Evolutionary conservation across 1,140 invertebrate genomes (phyloP).

Genomic region (Danaus melanippus): DNA sequence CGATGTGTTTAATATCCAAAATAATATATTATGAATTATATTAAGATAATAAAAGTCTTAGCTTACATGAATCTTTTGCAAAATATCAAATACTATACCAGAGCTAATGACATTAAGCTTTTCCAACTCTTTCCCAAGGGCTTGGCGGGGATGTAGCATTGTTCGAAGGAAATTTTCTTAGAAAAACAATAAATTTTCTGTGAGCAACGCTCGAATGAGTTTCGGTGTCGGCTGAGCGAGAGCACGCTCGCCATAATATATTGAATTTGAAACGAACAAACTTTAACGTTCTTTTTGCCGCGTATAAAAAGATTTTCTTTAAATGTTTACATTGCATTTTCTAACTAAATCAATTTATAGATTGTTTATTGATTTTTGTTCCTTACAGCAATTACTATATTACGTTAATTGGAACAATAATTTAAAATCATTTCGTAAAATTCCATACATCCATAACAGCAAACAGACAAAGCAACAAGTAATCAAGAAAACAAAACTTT

Average conservation of each 20-base stretch:
- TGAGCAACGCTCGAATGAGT: constrained; percentile 67
- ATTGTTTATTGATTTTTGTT: background rate
- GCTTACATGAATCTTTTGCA: too few species aligned
- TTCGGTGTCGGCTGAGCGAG: constrained; percentile 67
- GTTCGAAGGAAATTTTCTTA: constrained; percentile 67
- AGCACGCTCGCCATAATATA: constrained; percentile 70
- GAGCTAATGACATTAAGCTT: constrained; percentile 45
- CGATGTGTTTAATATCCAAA: too few species aligned
- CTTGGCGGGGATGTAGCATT: constrained; percentile 43
- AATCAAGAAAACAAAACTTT: too few species aligned
- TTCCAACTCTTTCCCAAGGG: constrained; percentile 29
- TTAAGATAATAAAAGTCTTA: too few species aligned
- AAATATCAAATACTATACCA: constrained; percentile 5
- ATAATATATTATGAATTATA: too few species aligned
- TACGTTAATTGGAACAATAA: background rate
- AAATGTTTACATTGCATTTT: constrained; percentile 64
- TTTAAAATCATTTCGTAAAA: background rate
- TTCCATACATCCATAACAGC: background rate
- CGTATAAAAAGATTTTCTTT: constrained; percentile 63
- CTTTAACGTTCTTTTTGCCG: constrained; percentile 59
- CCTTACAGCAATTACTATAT: background rate
- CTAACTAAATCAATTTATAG: constrained; percentile 20
- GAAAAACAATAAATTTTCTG: constrained; percentile 71
- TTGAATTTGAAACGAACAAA: constrained; percentile 72
- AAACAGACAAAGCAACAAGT: too few species aligned